Percentiles rank a stretch among this genome's conserved stretches.
Conservation (phyloP, 2,797 vertebrate species). For the Hydrophis major region DNA sequence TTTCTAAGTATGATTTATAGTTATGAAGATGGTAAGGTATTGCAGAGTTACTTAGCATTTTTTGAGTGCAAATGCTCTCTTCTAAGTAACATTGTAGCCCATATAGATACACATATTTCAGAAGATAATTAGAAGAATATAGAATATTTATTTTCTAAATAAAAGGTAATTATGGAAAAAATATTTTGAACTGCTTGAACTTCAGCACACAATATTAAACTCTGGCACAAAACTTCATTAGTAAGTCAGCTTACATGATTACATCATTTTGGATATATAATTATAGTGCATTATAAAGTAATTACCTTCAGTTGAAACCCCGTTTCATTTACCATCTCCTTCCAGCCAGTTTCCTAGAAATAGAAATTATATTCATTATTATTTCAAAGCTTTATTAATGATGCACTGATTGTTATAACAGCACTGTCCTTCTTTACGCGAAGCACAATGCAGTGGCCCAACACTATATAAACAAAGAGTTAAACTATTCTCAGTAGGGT, state of each 20-base stretch:
- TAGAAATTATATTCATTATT: constrained; percentile 45
- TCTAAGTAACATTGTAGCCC: background rate
- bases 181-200: background rate
- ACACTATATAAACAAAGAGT: background rate
- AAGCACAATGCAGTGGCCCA: background rate
- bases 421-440: background rate
- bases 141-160: background rate
- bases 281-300: background rate
- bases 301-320: constrained; percentile 93
- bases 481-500: background rate
- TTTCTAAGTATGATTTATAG: too few species aligned
- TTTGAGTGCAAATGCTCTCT: background rate
- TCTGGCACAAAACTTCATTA: background rate
- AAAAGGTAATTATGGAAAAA: background rate
- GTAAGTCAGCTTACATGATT: background rate
- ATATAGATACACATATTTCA: background rate
- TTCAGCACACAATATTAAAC: background rate
- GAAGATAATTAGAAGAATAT: background rate
- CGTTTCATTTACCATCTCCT: constrained; percentile 89
- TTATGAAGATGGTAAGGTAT: background rate
- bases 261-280: background rate
- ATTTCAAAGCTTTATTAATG: background rate
- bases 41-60: background rate
- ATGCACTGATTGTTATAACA: background rate
- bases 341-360: constrained; percentile 91